phyloP scores from a whole-genome alignment of 2,888 invertebrate genomes.

The Phortica okadai region DNA sequence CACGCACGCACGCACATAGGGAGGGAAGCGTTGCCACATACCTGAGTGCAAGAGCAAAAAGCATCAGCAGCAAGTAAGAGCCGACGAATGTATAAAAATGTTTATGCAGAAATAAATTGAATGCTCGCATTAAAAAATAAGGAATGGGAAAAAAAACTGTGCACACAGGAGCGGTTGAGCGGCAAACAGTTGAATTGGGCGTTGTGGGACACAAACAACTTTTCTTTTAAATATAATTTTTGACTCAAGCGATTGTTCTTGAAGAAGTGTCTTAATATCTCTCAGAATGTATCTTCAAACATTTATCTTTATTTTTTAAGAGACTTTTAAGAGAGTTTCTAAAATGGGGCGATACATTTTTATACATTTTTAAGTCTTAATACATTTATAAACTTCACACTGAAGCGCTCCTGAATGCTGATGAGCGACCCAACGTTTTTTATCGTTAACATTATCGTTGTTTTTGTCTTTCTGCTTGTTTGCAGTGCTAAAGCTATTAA shows the following conservation, averaged over 20 bases:
- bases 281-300: no score
- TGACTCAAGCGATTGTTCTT: no score
- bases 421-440: no score
- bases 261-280: no score
- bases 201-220: no score
- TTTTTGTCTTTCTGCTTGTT: neutral
- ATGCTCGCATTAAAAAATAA: conserved; percentile 45
- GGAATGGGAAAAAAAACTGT: neutral
- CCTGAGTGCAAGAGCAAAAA: conserved; percentile 26
- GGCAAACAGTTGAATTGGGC: neutral
- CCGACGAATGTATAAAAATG: conserved; percentile 59
- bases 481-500: conserved; percentile 29
- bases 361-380: no score
- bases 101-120: conserved; percentile 64
- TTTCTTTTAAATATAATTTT: no score
- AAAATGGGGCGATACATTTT: neutral
- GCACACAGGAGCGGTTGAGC: neutral
- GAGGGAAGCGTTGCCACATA: neutral
- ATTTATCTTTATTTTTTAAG: no score
- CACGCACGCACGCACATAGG: conserved; percentile 7
- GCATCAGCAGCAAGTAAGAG: conserved; percentile 41
- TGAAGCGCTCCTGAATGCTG: neutral
- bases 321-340: no score
- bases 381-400: neutral
- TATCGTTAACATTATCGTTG: neutral